Evolutionary conservation across 2,888 invertebrate species (phyloP), one percentile per base, ranked within the genome.

Genomic region (Melanophora roralis): DNA sequence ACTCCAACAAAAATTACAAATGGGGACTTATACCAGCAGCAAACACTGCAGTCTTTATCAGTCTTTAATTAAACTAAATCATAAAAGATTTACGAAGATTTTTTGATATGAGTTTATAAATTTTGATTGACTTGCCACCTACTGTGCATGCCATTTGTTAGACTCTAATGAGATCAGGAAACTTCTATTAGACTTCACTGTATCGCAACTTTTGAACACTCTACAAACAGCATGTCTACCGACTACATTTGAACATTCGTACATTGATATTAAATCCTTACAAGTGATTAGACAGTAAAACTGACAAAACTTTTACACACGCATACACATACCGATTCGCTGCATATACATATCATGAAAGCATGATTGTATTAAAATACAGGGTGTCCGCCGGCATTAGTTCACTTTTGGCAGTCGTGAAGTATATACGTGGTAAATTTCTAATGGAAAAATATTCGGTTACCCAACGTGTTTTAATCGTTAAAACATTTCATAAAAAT

Each of bases 251-350:
- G n/a, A n/a, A n/a, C n/a, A n/a, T n/a, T n/a, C n/a, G n/a, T n/a
- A n/a, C 60, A 71, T 60, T 40, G 49, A 71, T 40, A 14, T 51
- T 43, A 71, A 71, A 71, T 43, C 72, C n/a, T 38, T 21, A 38
- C 27, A 64, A 45, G 64, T 64, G 72, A 73, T 73, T 64, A 64
- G 55, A 73, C 72, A 73, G 49, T 23, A 47, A n/a, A 47, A 59
- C 14, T 27, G 32, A 60, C 43, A 53, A 53, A 62, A 53, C 53
- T 62, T 62, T 53, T n/a, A n/a, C n/a, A n/a, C n/a, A 72, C 43
- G 43, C 62, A 36, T 34, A 43, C 51, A 36, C 51, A 45, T 27
- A 6, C 3, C 27, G 6, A 27, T 5, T 5, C 3, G 27, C 6
- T 27, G 6, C 3, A 27, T 27, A 6, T 5, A 27, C 6, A 6